Conservation (phyloP, 1,140 invertebrate species). For the Nebria ingens region DNA sequence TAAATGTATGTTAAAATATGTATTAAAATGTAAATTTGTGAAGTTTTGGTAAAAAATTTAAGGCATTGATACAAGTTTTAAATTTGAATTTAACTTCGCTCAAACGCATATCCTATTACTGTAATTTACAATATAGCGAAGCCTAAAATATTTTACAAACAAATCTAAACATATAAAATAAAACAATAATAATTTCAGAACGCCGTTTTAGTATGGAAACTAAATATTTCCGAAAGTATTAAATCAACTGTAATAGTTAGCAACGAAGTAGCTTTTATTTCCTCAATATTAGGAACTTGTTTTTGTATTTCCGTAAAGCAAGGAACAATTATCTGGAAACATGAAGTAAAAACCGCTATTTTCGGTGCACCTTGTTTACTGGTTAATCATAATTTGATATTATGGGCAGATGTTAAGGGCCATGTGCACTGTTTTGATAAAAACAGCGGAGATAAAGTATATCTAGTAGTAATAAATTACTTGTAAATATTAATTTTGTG, state of each 20-base stretch:
- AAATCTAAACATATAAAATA: too few species aligned
- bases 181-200: constrained; percentile 30
- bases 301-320: constrained; percentile 35
- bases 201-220: constrained; percentile 37
- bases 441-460: constrained; percentile 34
- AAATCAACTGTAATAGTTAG: constrained; percentile 48
- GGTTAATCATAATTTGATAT: constrained; percentile 36
- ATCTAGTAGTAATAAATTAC: constrained; percentile 15
- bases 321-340: constrained; percentile 41
- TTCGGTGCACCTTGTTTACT: constrained; percentile 50
- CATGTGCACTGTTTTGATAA: constrained; percentile 39
- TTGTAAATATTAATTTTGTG: constrained; percentile 12
- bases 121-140: too few species aligned
- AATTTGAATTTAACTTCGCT: too few species aligned
- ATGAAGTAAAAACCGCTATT: constrained; percentile 43
- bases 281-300: constrained; percentile 48
- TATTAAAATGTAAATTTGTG: too few species aligned
- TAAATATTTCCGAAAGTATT: constrained; percentile 40
- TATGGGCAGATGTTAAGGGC: constrained; percentile 45
- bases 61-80: too few species aligned
- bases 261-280: constrained; percentile 37
- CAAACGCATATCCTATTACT: too few species aligned
- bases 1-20: constrained; percentile 36
- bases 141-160: too few species aligned
- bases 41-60: too few species aligned